Percentiles rank a stretch among this genome's conserved stretches.
These are phyloP conservation scores for Micromys minutus DNA, from an alignment of 2,113 vertebrate genomes.

Conservation along the genomic window DNA sequence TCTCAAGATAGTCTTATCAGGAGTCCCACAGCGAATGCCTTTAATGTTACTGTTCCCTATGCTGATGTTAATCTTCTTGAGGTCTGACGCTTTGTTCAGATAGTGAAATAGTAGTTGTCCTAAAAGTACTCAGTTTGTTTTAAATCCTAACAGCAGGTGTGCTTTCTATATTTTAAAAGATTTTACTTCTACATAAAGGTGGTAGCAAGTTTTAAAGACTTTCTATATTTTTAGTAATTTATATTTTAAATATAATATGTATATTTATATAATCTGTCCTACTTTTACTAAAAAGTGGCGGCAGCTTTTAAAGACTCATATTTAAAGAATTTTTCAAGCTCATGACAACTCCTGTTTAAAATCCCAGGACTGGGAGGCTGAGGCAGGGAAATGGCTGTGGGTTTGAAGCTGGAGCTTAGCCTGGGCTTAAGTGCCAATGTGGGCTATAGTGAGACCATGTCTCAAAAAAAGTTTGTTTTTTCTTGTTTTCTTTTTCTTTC, in stretches of 20 bases:
- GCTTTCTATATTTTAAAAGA: constrained; percentile 26
- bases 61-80: neutral
- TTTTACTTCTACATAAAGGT: neutral
- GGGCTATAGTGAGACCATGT: neutral
- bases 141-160: neutral
- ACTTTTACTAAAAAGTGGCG: constrained; percentile 15
- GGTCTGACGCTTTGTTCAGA: neutral
- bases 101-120: neutral
- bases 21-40: neutral
- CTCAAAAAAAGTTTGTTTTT: neutral
- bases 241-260: neutral
- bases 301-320: neutral
- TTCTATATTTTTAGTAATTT: neutral
- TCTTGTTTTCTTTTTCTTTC: neutral
- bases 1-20: neutral
- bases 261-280: neutral
- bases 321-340: constrained; percentile 46
- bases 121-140: neutral
- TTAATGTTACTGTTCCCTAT: neutral
- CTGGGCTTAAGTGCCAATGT: neutral
- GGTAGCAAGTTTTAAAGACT: neutral
- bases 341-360: neutral
- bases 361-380: neutral
- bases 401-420: neutral
- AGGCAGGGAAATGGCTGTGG: neutral